A percentile compares a stretch with the other conserved stretches of the same genome.
Evolutionary conservation across 2,888 invertebrate genomes (phyloP).

Genomic region (Pheosia gnoma): DNA sequence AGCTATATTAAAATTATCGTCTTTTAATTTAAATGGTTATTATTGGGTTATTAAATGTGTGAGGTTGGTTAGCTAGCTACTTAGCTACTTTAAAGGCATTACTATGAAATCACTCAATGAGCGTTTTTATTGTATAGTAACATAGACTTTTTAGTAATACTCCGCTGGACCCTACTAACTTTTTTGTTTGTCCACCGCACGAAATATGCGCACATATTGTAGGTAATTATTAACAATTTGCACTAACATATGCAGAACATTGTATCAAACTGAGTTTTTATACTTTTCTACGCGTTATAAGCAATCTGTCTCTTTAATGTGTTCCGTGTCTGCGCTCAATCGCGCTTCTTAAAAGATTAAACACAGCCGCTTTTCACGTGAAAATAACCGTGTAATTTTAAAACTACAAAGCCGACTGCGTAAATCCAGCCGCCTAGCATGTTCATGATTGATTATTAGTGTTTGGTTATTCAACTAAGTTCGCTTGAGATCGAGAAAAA

Average conservation of each 20-base stretch:
- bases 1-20: no score
- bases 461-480: slow-evolving; percentile 10
- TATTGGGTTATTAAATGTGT: no score
- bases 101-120: neutral
- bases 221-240: slow-evolving; percentile 12
- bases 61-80: no score
- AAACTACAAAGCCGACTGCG: slow-evolving; percentile 26
- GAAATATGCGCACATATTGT: slow-evolving; percentile 3
- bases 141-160: neutral
- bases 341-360: slow-evolving; percentile 27
- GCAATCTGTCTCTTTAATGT: slow-evolving; percentile 16
- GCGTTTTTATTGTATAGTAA: neutral
- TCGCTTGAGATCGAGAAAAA: slow-evolving; percentile 1
- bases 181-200: slow-evolving; percentile 3
- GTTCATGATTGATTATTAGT: slow-evolving; percentile 23
- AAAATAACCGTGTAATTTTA: slow-evolving; percentile 39
- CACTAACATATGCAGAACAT: slow-evolving; percentile 26
- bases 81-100: no score
- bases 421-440: slow-evolving; percentile 19
- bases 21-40: no score
- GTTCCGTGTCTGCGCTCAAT: slow-evolving; percentile 18
- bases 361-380: slow-evolving; percentile 33
- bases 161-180: neutral
- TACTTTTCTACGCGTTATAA: slow-evolving; percentile 12
- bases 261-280: slow-evolving; percentile 23